These are phyloP conservation scores for Mesaphorura yosii DNA, from an alignment of 1,140 invertebrate species.

Conservation along the genomic window DNA sequence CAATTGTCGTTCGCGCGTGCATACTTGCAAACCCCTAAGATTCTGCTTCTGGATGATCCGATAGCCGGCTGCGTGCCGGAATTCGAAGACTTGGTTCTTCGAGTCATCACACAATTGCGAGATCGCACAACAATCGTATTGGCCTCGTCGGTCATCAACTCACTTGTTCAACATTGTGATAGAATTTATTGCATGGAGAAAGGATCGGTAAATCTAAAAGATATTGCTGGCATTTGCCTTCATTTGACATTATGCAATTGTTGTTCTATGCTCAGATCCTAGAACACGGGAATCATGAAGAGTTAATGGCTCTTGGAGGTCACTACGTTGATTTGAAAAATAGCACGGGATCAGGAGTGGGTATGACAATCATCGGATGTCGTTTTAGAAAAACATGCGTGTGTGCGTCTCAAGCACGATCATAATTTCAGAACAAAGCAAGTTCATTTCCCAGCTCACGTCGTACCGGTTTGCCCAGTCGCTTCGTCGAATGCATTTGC, in stretches of 20 bases:
- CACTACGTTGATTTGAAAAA: neutral
- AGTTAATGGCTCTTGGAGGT: neutral
- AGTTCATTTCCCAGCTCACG: no score
- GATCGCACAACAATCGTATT: constrained; percentile 7
- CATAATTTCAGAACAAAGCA: no score
- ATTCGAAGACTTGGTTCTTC: neutral
- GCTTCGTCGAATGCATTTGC: no score
- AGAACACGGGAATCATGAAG: neutral
- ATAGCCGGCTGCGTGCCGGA: neutral
- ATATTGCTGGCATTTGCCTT: neutral
- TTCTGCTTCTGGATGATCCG: constrained; percentile 13
- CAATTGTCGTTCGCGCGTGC: constrained; percentile 10
- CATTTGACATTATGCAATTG: neutral
- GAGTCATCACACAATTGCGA: neutral
- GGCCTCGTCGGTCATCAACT: neutral
- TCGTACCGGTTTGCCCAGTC: no score
- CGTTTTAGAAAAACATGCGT: no score
- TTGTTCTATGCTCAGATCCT: neutral
- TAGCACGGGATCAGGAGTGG: neutral
- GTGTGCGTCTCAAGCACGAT: no score
- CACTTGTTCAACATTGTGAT: constrained; percentile 9
- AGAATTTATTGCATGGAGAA: constrained; percentile 10
- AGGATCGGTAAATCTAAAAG: constrained; percentile 5
- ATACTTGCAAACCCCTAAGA: neutral
- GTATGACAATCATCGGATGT: no score